Percentiles rank a stretch among this genome's conserved stretches.
Conservation (phyloP, 2,113 vertebrate species). For the Poeciliopsis retropinna region DNA sequence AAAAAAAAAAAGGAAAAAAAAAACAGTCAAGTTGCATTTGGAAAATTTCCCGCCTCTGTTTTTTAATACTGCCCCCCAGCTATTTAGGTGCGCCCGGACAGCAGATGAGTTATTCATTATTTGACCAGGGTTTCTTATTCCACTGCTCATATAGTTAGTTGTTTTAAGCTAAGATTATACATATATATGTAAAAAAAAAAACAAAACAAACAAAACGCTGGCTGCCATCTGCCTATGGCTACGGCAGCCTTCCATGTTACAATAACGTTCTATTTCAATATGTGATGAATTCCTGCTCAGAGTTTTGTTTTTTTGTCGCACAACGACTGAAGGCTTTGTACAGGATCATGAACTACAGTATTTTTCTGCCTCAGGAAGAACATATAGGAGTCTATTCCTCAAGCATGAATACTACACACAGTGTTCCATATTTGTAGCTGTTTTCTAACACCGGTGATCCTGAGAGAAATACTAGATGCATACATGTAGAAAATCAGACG, state of each 20-base stretch:
- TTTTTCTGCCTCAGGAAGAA: not conserved
- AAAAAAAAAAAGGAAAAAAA: not conserved
- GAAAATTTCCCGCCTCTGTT: not conserved
- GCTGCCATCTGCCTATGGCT: conserved; percentile 1
- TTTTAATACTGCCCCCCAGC: conserved; percentile 2
- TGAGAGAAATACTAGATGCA: not conserved
- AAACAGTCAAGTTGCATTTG: not conserved
- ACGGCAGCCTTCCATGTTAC: not conserved
- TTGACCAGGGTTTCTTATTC: conserved; percentile 16
- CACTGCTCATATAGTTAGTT: conserved; percentile 1
- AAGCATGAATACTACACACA: conserved; percentile 22
- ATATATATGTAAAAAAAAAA: conserved; percentile 17
- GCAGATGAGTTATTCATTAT: conserved; percentile 5
- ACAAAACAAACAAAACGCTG: conserved; percentile 4
- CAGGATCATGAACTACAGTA: not conserved
- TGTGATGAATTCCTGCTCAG: conserved; percentile 1
- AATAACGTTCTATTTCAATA: not conserved
- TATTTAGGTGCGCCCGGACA: conserved; percentile 4
- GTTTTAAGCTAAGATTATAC: not conserved
- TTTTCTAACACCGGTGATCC: not conserved
- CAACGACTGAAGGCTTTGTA: not conserved
- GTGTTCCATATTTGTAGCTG: conserved; percentile 1
- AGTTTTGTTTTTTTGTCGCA: not conserved
- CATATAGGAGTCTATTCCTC: not conserved
- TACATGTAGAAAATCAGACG: conserved; percentile 1